Conservation (phyloP, 30 jellyfish, hydroid and myxozoan genomes). For the Turritopsis rubra region DNA sequence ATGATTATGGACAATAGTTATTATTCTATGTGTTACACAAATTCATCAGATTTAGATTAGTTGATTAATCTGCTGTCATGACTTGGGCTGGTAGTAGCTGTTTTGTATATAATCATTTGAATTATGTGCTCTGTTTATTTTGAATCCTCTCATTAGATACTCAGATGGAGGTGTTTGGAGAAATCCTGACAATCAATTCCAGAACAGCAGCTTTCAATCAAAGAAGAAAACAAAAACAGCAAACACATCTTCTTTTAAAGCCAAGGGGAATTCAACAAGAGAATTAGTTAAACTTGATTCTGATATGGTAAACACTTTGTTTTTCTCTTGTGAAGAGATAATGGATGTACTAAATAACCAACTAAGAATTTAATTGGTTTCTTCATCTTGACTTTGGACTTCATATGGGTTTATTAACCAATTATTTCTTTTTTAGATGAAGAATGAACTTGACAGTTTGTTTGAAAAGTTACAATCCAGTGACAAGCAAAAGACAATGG, state of each 20-base stretch:
- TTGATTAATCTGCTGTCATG: too few species aligned
- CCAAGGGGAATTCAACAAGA: conserved; percentile 1
- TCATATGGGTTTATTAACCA: too few species aligned
- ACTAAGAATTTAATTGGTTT: too few species aligned
- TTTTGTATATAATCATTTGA: too few species aligned
- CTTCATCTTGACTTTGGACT: too few species aligned
- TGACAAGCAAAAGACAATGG: conserved; percentile 16
- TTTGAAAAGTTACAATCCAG: conserved; percentile 38
- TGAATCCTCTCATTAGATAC: not conserved
- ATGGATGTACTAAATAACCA: too few species aligned
- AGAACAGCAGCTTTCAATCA: not conserved
- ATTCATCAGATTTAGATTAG: too few species aligned
- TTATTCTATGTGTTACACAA: too few species aligned
- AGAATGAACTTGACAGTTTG: conserved; percentile 46
- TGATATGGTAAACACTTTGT: not conserved
- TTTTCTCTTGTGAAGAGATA: not conserved
- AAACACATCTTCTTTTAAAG: not conserved
- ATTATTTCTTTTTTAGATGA: conserved; percentile 32
- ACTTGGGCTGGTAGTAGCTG: too few species aligned
- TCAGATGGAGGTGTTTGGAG: not conserved
- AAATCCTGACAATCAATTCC: not conserved
- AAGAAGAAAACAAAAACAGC: not conserved
- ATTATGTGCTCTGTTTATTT: not conserved
- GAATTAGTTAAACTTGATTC: not conserved
- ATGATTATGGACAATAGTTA: too few species aligned